phyloP scores from a whole-genome alignment of 1,140 invertebrate species.

The Hermetia illucens region DNA sequence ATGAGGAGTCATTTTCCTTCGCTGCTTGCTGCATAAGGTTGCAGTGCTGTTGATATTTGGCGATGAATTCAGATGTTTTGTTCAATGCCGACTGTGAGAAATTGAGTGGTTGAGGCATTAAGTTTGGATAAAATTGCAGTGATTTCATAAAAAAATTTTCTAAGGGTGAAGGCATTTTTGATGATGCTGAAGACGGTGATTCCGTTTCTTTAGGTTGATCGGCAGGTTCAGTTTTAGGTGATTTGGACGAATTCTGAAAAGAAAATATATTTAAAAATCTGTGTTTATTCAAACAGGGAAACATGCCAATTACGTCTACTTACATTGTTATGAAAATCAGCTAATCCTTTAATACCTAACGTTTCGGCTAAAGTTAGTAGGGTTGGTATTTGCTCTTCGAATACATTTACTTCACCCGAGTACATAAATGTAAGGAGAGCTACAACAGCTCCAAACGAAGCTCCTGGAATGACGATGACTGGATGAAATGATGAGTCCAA shows the following conservation, averaged over 20 bases:
- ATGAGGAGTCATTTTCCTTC: neutral
- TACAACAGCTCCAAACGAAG: conserved; percentile 62
- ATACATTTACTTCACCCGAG: conserved; percentile 78
- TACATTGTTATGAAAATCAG: conserved; percentile 57
- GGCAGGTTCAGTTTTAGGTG: neutral
- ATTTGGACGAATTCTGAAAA: neutral
- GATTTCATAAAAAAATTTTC: conserved; percentile 28
- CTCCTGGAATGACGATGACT: conserved; percentile 68
- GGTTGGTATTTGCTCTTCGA: conserved; percentile 64
- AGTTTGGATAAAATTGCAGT: conserved; percentile 26
- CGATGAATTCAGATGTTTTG: conserved; percentile 23
- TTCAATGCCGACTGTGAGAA: conserved; percentile 27
- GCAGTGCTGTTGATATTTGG: conserved; percentile 29
- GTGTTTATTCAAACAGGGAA: neutral
- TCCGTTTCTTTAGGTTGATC: neutral
- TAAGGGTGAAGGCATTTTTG: conserved; percentile 20
- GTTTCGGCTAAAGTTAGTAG: conserved; percentile 70
- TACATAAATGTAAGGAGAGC: conserved; percentile 85
- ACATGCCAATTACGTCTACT: too few species aligned
- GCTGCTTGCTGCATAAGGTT: conserved; percentile 7
- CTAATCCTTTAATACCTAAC: conserved; percentile 72
- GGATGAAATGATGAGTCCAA: conserved; percentile 59
- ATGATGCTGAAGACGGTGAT: conserved; percentile 1
- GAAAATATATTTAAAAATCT: neutral
- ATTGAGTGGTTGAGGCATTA: conserved; percentile 25